A percentile compares a stretch with the other conserved stretches of the same genome.
Evolutionary conservation across 2,888 invertebrate species (phyloP).

Genomic region (Diploptera punctata): DNA sequence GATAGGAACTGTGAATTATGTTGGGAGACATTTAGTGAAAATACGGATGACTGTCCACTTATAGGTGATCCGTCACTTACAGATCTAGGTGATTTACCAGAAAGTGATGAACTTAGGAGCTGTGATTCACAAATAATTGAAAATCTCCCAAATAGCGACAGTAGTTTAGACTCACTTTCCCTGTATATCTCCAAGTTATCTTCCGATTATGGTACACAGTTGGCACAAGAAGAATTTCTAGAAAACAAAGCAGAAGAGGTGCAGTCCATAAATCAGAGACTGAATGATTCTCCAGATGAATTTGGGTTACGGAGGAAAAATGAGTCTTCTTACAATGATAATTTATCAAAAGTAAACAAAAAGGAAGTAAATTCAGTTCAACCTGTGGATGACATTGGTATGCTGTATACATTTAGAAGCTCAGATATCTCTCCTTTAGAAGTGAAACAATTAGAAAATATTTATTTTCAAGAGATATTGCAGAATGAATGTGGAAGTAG

Average conservation of each 20-base stretch:
- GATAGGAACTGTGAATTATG: no score
- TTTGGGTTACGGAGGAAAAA: no score
- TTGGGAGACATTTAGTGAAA: no score
- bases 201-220: constrained; percentile 4
- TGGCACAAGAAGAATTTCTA: not conserved
- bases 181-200: no score
- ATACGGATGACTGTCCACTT: not conserved
- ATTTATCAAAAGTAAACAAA: no score
- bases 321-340: no score
- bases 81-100: constrained; percentile 13
- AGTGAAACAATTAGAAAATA: constrained; percentile 14
- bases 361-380: no score
- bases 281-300: not conserved
- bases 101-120: constrained; percentile 8
- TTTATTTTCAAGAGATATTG: not conserved
- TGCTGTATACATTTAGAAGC: not conserved
- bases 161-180: no score
- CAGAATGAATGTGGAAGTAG: not conserved
- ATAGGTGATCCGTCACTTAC: constrained; percentile 30
- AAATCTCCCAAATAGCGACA: no score
- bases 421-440: not conserved
- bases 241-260: not conserved
- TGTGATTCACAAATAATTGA: not conserved
- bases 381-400: no score
- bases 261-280: no score